Conservation (phyloP, 2,888 invertebrate species). For the Gonocerus acuteangulatus region DNA sequence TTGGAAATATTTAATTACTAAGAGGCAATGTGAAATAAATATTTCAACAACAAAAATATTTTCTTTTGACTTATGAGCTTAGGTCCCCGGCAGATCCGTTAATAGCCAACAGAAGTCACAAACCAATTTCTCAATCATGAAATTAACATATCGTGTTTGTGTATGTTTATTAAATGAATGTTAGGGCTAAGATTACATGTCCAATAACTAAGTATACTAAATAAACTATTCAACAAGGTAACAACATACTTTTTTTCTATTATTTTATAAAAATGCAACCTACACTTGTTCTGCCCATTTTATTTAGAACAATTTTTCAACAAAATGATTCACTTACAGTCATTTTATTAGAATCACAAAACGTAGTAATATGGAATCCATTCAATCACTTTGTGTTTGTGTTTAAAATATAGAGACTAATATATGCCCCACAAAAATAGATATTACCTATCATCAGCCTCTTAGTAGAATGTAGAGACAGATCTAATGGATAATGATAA, state of each 20-base stretch:
- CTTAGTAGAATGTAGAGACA: constrained; percentile 20
- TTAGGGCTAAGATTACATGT: constrained; percentile 18
- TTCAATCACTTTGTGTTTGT: constrained; percentile 18
- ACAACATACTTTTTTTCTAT: neutral
- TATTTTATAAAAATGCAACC: neutral
- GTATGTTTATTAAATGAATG: too few species aligned
- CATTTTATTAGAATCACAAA: constrained; percentile 12
- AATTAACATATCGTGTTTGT: too few species aligned
- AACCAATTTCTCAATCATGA: too few species aligned
- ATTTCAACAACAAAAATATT: too few species aligned
- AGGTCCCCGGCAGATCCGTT: too few species aligned
- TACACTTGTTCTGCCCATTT: constrained; percentile 10
- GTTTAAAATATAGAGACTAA: constrained; percentile 25
- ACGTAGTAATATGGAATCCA: constrained; percentile 7
- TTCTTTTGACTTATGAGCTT: too few species aligned
- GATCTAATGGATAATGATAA: constrained; percentile 26
- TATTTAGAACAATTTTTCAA: neutral
- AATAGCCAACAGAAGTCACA: too few species aligned
- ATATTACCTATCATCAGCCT: constrained; percentile 23
- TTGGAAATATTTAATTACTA: too few species aligned
- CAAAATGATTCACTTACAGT: constrained; percentile 9
- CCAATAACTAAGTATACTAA: constrained; percentile 32
- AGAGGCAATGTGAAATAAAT: too few species aligned
- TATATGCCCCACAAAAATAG: constrained; percentile 26
- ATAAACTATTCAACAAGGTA: constrained; percentile 31